Base-by-base conservation (phyloP, 2,113 vertebrate species). In the Eurypyga helias region DNA sequence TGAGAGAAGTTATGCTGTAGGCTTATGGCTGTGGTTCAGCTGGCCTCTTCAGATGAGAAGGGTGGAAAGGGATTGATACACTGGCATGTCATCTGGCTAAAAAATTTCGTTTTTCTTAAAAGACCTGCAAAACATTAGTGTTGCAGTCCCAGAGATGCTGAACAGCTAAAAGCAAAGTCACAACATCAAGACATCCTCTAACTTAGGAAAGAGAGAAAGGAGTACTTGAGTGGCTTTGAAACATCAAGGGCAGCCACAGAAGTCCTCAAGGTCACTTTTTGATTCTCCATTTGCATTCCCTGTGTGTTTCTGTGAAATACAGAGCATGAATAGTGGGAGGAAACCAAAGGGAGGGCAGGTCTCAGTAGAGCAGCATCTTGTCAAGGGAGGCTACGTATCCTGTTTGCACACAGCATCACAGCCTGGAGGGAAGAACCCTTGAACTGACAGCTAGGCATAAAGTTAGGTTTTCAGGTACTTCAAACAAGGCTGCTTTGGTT, bases 211-310 rank as follows among this genome's bases (percentile, higher is more conserved):
- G 58, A 83, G 79, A 55, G 43, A 58, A 91, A 69, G n/a, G 25
- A 78, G 7, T 60, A 75, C 48, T 87, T 78, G 49, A 84, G 65
- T 76, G 81, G 86, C 87, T 96, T 96, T 94, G 81, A 96, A 96
- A 84, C 33, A 78, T 55, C 51, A 93, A 38, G 61, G 65, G 83
- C 65, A 91, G 87, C 28, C 11, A 36, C 78, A 38, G 43, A 78
- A 95, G 81, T 87, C 87, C 25, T 93, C 93, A 94, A 95, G 87
- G 89, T 96, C 94, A 65, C 57, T 57, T 93, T 96, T 51, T 79
- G 87, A 93, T 91, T 91, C 77, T 85, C 61, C 70, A 5, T 93
- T 94, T 96, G 69, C 61, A 94, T 95, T 93, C 87, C 43, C 17
- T 65, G 26, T 61, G 80, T 67, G 52, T 89, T 87, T 80, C 91